phyloP scores from a whole-genome alignment of 2,113 vertebrate genomes.

The Uria aalge region DNA sequence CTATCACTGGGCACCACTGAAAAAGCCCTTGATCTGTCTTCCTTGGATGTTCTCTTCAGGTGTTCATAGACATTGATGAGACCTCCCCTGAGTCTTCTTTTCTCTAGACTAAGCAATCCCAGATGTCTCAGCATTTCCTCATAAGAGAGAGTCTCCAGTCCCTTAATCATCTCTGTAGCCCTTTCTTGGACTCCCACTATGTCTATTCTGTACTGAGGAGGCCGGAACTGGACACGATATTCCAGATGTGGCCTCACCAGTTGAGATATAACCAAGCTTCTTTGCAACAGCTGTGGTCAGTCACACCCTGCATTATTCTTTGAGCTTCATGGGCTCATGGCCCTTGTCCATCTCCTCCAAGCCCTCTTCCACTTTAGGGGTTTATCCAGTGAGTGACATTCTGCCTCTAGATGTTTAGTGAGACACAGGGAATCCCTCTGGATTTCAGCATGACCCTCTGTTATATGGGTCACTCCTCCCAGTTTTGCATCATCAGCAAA shows the following conservation, averaged over 20 bases:
- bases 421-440: background rate
- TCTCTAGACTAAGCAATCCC: background rate
- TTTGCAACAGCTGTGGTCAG: background rate
- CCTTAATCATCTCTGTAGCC: background rate
- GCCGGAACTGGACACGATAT: background rate
- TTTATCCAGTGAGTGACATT: background rate
- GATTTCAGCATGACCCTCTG: background rate
- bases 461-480: background rate
- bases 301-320: background rate
- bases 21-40: background rate
- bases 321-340: background rate
- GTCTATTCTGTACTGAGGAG: background rate
- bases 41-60: background rate
- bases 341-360: background rate
- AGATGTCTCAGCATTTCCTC: background rate
- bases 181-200: background rate
- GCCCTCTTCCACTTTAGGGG: background rate
- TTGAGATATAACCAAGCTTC: background rate
- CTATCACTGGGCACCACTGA: background rate
- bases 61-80: background rate
- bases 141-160: background rate
- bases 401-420: background rate
- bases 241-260: background rate
- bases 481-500: background rate
- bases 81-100: background rate